phyloP scores from a whole-genome alignment of 1,140 invertebrate species.

The Leptestheria dahalacensis region DNA sequence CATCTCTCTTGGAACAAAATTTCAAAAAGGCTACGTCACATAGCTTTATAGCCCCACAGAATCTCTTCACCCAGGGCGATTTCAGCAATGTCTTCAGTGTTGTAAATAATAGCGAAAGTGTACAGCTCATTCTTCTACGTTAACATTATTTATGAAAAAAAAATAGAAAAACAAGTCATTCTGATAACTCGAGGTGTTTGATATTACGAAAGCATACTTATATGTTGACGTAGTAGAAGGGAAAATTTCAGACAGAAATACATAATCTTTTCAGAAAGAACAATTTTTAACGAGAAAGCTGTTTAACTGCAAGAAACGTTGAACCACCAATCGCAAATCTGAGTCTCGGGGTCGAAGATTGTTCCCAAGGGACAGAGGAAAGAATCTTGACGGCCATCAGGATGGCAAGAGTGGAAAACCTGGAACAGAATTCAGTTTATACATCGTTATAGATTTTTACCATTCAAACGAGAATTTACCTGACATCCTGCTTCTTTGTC shows the following conservation, averaged over 20 bases:
- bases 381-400: slow-evolving; percentile 28
- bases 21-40: too few relatives aligned
- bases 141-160: not conserved
- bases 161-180: too few relatives aligned
- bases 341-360: slow-evolving; percentile 70
- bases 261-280: not conserved
- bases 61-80: too few relatives aligned
- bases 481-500: slow-evolving; percentile 20
- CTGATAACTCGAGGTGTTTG: too few relatives aligned
- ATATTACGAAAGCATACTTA: too few relatives aligned
- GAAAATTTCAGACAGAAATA: not conserved
- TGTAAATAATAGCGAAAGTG: not conserved
- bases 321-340: slow-evolving; percentile 86
- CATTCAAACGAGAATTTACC: too few relatives aligned
- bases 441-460: not conserved
- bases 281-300: too few relatives aligned
- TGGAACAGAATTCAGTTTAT: slow-evolving; percentile 15
- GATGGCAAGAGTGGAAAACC: slow-evolving; percentile 36
- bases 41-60: too few relatives aligned
- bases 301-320: slow-evolving; percentile 55
- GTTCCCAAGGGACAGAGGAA: slow-evolving; percentile 81
- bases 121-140: not conserved
- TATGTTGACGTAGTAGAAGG: not conserved
- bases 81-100: not conserved
- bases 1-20: too few relatives aligned